phyloP scores from a whole-genome alignment of 2,113 vertebrate species.

The Porphyrio hochstetteri region DNA sequence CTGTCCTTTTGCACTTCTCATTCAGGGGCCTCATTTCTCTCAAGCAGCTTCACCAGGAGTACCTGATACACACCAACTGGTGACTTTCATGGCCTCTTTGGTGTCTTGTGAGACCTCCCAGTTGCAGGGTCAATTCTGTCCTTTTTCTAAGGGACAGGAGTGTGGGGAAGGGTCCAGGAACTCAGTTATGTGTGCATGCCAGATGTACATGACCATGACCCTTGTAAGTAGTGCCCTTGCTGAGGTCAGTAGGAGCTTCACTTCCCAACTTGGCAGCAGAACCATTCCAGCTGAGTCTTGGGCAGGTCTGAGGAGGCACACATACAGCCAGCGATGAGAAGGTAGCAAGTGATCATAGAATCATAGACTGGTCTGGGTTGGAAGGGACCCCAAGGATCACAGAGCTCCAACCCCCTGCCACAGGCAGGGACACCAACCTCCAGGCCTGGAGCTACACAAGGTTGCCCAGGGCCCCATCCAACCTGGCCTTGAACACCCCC shows the following conservation, averaged over 20 bases:
- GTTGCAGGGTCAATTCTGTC: background rate
- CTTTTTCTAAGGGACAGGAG: background rate
- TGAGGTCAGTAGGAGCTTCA: background rate
- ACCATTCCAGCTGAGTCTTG: background rate
- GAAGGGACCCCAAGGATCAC: no score
- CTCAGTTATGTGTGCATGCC: background rate
- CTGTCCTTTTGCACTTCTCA: background rate
- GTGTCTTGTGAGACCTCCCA: rapidly evolving
- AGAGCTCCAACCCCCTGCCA: no score
- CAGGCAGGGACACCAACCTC: no score
- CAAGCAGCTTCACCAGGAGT: background rate
- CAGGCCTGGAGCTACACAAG: no score
- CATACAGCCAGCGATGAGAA: background rate
- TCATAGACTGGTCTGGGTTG: no score
- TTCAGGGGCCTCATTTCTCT: background rate
- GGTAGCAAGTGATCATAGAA: no score
- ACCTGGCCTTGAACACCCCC: no score
- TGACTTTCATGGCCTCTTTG: background rate
- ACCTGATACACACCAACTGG: background rate
- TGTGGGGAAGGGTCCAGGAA: background rate
- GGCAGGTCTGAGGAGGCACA: background rate
- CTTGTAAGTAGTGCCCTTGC: background rate
- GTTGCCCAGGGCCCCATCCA: no score
- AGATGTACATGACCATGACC: background rate
- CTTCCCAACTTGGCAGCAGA: background rate